Conservation (phyloP, 2,888 invertebrate species). For the Parnassius apollo region DNA sequence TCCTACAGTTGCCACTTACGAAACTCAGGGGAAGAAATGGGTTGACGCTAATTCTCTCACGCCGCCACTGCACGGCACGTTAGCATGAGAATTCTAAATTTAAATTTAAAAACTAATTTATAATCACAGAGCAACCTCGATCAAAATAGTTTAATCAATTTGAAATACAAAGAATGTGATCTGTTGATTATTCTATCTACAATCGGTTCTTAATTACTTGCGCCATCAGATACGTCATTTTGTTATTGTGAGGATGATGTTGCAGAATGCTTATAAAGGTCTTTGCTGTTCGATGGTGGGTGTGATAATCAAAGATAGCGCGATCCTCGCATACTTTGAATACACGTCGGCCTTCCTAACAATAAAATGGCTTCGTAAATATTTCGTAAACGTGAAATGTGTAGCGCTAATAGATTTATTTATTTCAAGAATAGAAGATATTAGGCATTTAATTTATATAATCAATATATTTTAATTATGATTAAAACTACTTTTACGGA, state of each 20-base stretch:
- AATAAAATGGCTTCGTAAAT: not conserved
- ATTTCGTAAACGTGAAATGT: not conserved
- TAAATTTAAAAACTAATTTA: not conserved
- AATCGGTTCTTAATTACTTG: slow-evolving; percentile 36
- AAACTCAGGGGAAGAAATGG: too few species aligned
- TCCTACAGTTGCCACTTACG: too few species aligned
- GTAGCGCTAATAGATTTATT: not conserved
- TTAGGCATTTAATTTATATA: not conserved
- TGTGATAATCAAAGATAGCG: slow-evolving; percentile 10
- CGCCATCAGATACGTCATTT: slow-evolving; percentile 41
- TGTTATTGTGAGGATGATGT: slow-evolving; percentile 35
- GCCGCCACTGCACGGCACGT: not conserved
- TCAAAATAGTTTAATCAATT: slow-evolving; percentile 3
- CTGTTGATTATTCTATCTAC: slow-evolving; percentile 28
- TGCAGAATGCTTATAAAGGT: slow-evolving; percentile 26
- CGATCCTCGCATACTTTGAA: slow-evolving; percentile 1
- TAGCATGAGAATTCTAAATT: not conserved
- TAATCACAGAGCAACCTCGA: not conserved
- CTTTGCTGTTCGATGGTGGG: slow-evolving; percentile 7
- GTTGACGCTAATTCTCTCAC: too few species aligned
- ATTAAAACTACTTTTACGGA: too few species aligned
- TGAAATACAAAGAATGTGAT: slow-evolving; percentile 16
- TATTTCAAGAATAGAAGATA: not conserved
- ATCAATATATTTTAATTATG: too few species aligned
- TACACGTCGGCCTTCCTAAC: not conserved